phyloP scores from a whole-genome alignment of 2,113 vertebrate genomes.

The Nansenia antarctica region DNA sequence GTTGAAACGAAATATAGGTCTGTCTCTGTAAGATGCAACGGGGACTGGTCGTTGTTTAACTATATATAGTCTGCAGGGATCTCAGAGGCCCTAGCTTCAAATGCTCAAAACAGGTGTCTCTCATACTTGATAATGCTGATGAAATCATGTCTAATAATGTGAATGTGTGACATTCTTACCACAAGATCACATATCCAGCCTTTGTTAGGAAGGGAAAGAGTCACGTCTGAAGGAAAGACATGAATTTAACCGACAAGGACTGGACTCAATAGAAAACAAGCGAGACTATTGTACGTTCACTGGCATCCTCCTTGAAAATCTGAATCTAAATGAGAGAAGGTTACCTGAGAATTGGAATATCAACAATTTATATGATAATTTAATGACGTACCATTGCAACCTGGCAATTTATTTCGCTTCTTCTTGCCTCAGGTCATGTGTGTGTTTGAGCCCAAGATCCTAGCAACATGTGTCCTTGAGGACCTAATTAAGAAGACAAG shows the following conservation, averaged over 20 bases:
- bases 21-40: neutral
- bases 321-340: too few relatives aligned
- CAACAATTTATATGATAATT: neutral
- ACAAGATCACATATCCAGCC: too few relatives aligned
- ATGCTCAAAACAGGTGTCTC: neutral
- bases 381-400: too few relatives aligned
- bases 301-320: too few relatives aligned
- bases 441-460: neutral
- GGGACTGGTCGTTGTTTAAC: neutral
- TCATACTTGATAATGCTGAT: neutral
- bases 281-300: too few relatives aligned
- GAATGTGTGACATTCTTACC: neutral
- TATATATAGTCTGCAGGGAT: neutral
- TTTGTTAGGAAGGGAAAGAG: too few relatives aligned
- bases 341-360: too few relatives aligned
- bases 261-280: too few relatives aligned
- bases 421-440: neutral
- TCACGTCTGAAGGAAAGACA: too few relatives aligned
- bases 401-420: neutral
- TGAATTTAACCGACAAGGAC: too few relatives aligned
- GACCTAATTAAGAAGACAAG: too few relatives aligned
- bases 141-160: neutral
- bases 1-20: conserved; percentile 36
- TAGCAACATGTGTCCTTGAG: neutral
- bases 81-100: neutral